Conservation (phyloP, 2,888 invertebrate genomes). For the Drosophila nigritarsus region DNA sequence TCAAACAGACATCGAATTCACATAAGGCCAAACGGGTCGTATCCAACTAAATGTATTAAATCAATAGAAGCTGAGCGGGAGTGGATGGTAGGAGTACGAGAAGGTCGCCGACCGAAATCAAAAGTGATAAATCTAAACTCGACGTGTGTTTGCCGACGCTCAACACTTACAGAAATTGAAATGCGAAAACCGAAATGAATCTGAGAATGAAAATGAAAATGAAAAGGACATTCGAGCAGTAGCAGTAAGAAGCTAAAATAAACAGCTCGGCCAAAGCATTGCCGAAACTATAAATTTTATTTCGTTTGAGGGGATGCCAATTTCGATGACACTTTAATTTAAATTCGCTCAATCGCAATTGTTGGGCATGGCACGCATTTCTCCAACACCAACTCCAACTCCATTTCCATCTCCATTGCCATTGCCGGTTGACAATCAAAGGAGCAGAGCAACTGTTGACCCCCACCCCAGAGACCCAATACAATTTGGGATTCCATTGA, state of each 20-base stretch:
- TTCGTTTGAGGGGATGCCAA: constrained; percentile 75
- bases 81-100: not conserved
- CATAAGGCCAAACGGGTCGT: constrained; percentile 34
- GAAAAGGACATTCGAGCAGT: constrained; percentile 42
- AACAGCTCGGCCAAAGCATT: constrained; percentile 46
- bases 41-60: constrained; percentile 78
- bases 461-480: constrained; percentile 15
- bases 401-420: not conserved
- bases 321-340: constrained; percentile 82
- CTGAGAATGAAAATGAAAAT: constrained; percentile 44
- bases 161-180: constrained; percentile 73
- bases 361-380: constrained; percentile 61
- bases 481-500: constrained; percentile 63
- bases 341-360: constrained; percentile 81
- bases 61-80: constrained; percentile 63
- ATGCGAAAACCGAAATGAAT: constrained; percentile 44
- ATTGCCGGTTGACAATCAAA: constrained; percentile 66
- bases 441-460: constrained; percentile 37
- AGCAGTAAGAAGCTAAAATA: constrained; percentile 42
- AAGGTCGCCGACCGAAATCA: constrained; percentile 59
- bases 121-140: constrained; percentile 80
- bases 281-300: constrained; percentile 80
- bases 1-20: constrained; percentile 38
- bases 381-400: not conserved
- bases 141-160: constrained; percentile 56